A percentile compares a stretch with the other conserved stretches of the same genome.
These are phyloP conservation scores for Nyctibius bracteatus DNA, from an alignment of 2,113 vertebrate genomes.

Conservation along the genomic window DNA sequence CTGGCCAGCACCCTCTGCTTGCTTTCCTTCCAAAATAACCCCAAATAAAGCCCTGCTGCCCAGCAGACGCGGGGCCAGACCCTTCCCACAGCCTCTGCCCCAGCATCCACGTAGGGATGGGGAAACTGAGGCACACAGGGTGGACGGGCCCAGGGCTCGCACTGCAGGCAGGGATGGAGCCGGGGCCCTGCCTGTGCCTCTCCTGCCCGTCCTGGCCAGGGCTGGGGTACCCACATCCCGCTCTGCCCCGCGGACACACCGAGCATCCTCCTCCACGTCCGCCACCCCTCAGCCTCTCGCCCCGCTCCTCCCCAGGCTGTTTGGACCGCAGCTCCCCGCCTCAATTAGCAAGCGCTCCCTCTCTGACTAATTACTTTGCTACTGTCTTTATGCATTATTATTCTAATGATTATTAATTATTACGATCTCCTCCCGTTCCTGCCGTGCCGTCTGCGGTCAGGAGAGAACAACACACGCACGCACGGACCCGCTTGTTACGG, in stretches of 20 bases:
- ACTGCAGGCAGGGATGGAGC: not conserved
- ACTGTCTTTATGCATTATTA: slow-evolving; percentile 55
- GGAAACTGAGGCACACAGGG: not conserved
- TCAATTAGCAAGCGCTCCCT: not conserved
- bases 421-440: not conserved
- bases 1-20: rapidly evolving
- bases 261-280: rapidly evolving
- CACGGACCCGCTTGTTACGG: rapidly evolving
- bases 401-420: slow-evolving; percentile 64
- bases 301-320: not conserved
- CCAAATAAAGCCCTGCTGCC: not conserved
- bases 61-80: rapidly evolving
- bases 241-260: not conserved
- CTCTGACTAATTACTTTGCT: slow-evolving; percentile 46
- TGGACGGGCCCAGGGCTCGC: rapidly evolving
- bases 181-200: not conserved
- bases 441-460: not conserved
- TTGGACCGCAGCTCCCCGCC: not conserved
- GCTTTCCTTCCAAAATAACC: not conserved
- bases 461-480: not conserved
- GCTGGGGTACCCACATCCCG: rapidly evolving
- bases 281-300: rapidly evolving
- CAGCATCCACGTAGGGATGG: rapidly evolving
- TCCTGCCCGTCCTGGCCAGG: not conserved
- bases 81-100: not conserved